phyloP scores from a whole-genome alignment of 2,113 vertebrate species.

The Camarhynchus parvulus region DNA sequence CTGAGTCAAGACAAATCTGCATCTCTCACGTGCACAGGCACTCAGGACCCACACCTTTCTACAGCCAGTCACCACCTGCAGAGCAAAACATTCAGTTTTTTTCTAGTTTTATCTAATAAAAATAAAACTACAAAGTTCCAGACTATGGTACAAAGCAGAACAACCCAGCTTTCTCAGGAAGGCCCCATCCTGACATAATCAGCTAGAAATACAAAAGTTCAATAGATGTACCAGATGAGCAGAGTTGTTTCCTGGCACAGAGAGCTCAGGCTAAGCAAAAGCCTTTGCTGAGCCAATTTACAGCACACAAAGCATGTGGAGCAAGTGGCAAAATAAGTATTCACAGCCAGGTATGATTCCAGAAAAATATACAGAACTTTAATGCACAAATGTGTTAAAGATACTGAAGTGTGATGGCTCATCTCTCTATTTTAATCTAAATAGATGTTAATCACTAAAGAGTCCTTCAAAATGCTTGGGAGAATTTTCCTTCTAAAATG shows the following conservation, averaged over 20 bases:
- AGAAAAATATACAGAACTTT: background rate
- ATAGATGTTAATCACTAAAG: background rate
- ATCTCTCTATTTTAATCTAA: background rate
- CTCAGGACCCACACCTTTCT: background rate
- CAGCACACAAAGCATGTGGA: background rate
- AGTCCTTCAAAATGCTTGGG: fast-evolving
- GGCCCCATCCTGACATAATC: background rate
- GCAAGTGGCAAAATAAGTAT: background rate
- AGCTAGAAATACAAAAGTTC: background rate
- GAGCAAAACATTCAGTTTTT: background rate
- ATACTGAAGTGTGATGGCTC: background rate
- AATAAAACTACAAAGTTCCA: background rate
- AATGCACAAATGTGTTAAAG: background rate
- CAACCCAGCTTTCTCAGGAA: background rate
- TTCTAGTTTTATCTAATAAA: background rate
- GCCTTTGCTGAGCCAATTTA: background rate
- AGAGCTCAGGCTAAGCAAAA: background rate
- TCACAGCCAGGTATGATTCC: background rate
- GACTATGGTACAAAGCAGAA: background rate
- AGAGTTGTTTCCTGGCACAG: background rate
- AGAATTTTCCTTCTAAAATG: background rate
- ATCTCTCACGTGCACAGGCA: background rate
- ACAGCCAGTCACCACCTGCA: background rate
- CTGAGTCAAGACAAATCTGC: background rate
- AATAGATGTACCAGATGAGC: background rate